These are phyloP conservation scores for Leucozona laternaria DNA, from an alignment of 2,888 invertebrate genomes.

Conservation along the genomic window DNA sequence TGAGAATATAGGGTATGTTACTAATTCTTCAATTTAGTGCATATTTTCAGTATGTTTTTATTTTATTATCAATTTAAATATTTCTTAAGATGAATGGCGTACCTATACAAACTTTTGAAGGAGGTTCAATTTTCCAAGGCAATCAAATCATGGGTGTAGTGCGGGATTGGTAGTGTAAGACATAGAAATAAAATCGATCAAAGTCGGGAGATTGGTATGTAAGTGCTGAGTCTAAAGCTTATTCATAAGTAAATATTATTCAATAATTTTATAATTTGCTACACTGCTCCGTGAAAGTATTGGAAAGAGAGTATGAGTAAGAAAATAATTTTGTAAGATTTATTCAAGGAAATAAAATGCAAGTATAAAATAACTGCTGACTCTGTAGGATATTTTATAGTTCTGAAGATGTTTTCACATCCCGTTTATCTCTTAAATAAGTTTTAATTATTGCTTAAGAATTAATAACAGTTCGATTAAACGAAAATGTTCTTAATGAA, in stretches of 20 bases:
- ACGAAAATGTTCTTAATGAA: too few species aligned
- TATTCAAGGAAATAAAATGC: not conserved
- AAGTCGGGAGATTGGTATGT: not conserved
- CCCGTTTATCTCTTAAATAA: too few species aligned
- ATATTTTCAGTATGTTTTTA: conserved; percentile 11
- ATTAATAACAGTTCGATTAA: too few species aligned
- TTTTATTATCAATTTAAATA: not conserved
- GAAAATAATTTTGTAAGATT: not conserved
- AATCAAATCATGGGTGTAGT: conserved; percentile 45
- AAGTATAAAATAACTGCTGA: not conserved
- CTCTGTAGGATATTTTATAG: too few species aligned
- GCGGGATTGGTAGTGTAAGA: not conserved
- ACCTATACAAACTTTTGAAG: not conserved
- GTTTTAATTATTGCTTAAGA: too few species aligned
- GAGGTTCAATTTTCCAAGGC: conserved; percentile 43
- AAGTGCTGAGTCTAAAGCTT: not conserved
- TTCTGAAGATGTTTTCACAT: too few species aligned
- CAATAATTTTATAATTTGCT: conserved; percentile 61
- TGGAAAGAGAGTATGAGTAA: not conserved
- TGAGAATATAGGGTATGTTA: not conserved
- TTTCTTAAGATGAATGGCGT: not conserved
- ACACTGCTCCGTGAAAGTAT: not conserved
- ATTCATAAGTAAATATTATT: conserved; percentile 53
- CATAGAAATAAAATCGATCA: not conserved
- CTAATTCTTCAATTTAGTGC: not conserved